These are phyloP conservation scores for Pseudomyrmex pallidus DNA, from an alignment of 1,140 invertebrate species.

Conservation along the genomic window DNA sequence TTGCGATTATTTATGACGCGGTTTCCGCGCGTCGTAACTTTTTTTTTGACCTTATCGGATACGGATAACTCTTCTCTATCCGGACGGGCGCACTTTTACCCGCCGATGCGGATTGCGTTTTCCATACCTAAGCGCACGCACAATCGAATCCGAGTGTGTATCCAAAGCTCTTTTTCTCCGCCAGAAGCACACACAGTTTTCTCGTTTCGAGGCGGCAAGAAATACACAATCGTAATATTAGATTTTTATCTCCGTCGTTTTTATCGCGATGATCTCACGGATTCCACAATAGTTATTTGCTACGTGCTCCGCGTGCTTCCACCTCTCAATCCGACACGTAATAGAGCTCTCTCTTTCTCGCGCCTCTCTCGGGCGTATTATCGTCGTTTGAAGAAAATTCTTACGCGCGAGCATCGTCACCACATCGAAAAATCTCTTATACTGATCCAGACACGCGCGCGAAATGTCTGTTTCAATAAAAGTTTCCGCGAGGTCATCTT, in stretches of 20 bases:
- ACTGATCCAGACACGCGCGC: neutral
- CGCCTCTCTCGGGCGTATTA: neutral
- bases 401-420: slow-evolving; percentile 4
- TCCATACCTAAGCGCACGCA: neutral
- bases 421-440: slow-evolving; percentile 24
- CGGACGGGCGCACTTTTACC: slow-evolving; percentile 19
- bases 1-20: slow-evolving; percentile 67
- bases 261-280: slow-evolving; percentile 29
- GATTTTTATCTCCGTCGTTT: slow-evolving; percentile 47
- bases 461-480: slow-evolving; percentile 9
- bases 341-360: slow-evolving; percentile 30
- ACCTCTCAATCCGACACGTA: slow-evolving; percentile 7
- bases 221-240: slow-evolving; percentile 48
- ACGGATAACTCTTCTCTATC: slow-evolving; percentile 52
- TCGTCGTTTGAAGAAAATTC: slow-evolving; percentile 47
- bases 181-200: neutral
- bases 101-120: slow-evolving; percentile 49
- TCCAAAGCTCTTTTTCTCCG: neutral
- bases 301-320: slow-evolving; percentile 32
- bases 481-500: neutral
- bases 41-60: slow-evolving; percentile 55
- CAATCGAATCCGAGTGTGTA: slow-evolving; percentile 9
- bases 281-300: neutral
- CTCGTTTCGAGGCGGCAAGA: neutral
- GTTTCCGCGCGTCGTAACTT: slow-evolving; percentile 52